Evolutionary conservation across 2,888 invertebrate genomes (phyloP).

Genomic region (Apamea epomidion): DNA sequence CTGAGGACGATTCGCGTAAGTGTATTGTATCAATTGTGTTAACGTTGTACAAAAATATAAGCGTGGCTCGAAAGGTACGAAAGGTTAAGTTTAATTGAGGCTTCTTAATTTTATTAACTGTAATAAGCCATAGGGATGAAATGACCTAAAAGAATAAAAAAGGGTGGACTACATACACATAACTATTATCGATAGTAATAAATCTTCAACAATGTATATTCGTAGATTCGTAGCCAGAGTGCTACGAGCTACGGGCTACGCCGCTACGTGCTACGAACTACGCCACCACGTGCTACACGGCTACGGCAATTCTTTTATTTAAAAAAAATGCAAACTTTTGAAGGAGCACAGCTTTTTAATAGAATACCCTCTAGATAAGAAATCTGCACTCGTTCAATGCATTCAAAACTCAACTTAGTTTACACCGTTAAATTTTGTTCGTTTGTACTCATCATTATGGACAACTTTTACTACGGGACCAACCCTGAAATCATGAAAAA

Average conservation of each 20-base stretch:
- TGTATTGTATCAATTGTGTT: conserved; percentile 29
- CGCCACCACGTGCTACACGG: background rate
- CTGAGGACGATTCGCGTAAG: conserved; percentile 2
- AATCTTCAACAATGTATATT: conserved; percentile 23
- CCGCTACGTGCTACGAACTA: no score
- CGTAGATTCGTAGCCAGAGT: conserved; percentile 28
- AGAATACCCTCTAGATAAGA: background rate
- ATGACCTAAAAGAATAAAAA: background rate
- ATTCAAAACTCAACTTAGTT: no score
- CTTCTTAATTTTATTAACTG: background rate
- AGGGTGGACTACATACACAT: background rate
- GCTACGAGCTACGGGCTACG: conserved; percentile 40
- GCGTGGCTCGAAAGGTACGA: background rate
- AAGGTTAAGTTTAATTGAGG: background rate
- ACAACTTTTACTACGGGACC: no score
- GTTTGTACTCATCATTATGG: no score
- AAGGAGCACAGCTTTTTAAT: no score
- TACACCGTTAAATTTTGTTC: no score
- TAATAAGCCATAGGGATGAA: background rate
- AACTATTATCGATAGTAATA: conserved; percentile 3
- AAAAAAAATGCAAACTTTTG: no score
- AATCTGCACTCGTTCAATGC: background rate
- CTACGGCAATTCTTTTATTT: conserved; percentile 41
- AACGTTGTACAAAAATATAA: conserved; percentile 9
- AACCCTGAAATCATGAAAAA: no score